Conservation (phyloP, 2,888 invertebrate species). For the Acleris holmiana region DNA sequence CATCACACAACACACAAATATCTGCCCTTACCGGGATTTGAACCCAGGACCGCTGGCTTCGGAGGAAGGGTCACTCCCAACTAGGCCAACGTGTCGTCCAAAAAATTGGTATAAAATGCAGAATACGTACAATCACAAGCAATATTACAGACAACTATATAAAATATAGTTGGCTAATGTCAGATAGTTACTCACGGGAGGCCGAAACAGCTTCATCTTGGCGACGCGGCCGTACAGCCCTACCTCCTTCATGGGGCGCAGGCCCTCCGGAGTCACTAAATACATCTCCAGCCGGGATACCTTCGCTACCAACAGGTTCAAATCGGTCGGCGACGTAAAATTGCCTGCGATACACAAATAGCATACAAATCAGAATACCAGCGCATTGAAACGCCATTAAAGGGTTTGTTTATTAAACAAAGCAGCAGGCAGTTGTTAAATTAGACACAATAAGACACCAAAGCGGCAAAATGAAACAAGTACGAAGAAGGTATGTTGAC, state of each 20-base stretch:
- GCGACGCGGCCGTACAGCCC: slow-evolving; percentile 97
- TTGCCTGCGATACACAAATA: slow-evolving; percentile 87
- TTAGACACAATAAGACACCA: not conserved
- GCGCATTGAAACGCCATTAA: too few relatives aligned
- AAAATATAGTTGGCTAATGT: too few relatives aligned
- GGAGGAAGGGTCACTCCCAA: too few relatives aligned
- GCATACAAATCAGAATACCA: not conserved
- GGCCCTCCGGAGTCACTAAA: slow-evolving; percentile 97
- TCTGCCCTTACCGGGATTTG: too few relatives aligned
- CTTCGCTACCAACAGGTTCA: slow-evolving; percentile 98
- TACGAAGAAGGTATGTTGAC: slow-evolving; percentile 13
- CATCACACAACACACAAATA: too few relatives aligned
- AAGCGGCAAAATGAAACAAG: slow-evolving; percentile 3
- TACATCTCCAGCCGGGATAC: slow-evolving; percentile 97
- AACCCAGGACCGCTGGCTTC: too few relatives aligned
- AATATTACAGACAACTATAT: too few relatives aligned
- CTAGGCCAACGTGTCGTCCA: too few relatives aligned
- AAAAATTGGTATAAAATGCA: too few relatives aligned
- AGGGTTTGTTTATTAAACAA: not conserved
- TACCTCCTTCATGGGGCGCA: slow-evolving; percentile 97
- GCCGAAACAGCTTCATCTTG: slow-evolving; percentile 96
- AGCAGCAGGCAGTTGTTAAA: too few relatives aligned
- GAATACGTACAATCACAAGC: too few relatives aligned
- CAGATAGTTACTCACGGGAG: slow-evolving; percentile 86
- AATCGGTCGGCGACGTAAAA: slow-evolving; percentile 96